Conservation (phyloP, 2,888 invertebrate genomes). For the Stenchaetothrips biformis region DNA sequence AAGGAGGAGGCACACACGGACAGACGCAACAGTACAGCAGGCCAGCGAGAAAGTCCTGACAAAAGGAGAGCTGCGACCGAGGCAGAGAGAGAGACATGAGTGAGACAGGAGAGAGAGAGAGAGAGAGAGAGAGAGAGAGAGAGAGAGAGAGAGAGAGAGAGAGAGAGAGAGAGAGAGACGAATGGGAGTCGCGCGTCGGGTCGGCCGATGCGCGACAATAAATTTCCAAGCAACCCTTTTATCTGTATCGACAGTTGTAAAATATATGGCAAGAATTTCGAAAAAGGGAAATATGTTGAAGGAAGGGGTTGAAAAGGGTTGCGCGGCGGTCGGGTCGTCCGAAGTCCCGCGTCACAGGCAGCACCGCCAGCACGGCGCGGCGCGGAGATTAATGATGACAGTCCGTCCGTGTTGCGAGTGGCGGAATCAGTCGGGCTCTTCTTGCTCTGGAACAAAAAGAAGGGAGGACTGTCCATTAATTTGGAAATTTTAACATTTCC, state of each 20-base stretch:
- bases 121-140: no score
- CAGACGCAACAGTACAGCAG: no score
- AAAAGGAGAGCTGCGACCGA: not conserved
- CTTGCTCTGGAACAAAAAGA: no score
- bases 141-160: slow-evolving; percentile 13
- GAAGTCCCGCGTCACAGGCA: not conserved
- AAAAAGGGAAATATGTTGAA: slow-evolving; percentile 25
- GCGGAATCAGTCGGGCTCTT: no score
- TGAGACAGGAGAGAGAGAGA: no score
- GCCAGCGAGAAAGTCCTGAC: no score
- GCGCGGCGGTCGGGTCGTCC: not conserved
- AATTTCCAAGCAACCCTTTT: slow-evolving; percentile 23
- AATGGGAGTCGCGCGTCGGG: not conserved
- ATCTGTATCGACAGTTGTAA: slow-evolving; percentile 25
- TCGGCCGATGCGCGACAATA: slow-evolving; percentile 18
- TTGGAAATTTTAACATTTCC: no score
- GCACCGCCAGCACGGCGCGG: not conserved
- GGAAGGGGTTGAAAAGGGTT: slow-evolving; percentile 24
- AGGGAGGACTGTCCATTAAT: no score
- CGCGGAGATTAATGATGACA: slow-evolving; percentile 12
- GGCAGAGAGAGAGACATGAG: not conserved
- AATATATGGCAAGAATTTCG: slow-evolving; percentile 23
- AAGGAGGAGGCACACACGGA: no score
- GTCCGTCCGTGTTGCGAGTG: not conserved
- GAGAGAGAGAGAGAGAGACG: not conserved